phyloP scores from a whole-genome alignment of 1,140 invertebrate species.

The Diploscapter pachys region DNA sequence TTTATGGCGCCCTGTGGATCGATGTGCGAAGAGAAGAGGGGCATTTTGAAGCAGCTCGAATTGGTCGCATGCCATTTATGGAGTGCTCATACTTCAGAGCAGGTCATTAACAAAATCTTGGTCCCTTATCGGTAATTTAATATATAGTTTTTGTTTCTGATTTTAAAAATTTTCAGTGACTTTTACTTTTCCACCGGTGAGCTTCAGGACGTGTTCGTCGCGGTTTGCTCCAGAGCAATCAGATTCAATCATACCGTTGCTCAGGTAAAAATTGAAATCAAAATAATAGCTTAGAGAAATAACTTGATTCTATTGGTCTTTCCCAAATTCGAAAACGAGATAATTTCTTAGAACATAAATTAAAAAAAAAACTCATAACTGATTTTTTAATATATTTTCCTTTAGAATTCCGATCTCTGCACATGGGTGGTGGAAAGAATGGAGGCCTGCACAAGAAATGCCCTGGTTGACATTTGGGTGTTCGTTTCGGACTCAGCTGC shows the following conservation, averaged over 20 bases:
- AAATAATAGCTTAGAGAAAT: not conserved
- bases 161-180: not conserved
- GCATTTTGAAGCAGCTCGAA: constrained; percentile 4
- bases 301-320: too few relatives aligned
- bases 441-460: constrained; percentile 5
- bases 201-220: constrained; percentile 14
- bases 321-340: too few relatives aligned
- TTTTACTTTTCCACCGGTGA: constrained; percentile 7
- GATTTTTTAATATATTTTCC: not conserved
- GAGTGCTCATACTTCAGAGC: not conserved
- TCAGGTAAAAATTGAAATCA: not conserved
- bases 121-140: not conserved
- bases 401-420: constrained; percentile 4
- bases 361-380: too few relatives aligned
- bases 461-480: constrained; percentile 25
- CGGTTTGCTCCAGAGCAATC: constrained; percentile 5
- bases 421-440: constrained; percentile 13
- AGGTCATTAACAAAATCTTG: not conserved
- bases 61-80: constrained; percentile 13
- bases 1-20: not conserved
- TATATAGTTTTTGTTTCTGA: not conserved
- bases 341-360: too few relatives aligned
- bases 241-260: constrained; percentile 1
- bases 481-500: constrained; percentile 25
- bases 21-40: constrained; percentile 4